These are phyloP conservation scores for Nestor notabilis DNA, from an alignment of 2,113 vertebrate species.

Conservation along the genomic window DNA sequence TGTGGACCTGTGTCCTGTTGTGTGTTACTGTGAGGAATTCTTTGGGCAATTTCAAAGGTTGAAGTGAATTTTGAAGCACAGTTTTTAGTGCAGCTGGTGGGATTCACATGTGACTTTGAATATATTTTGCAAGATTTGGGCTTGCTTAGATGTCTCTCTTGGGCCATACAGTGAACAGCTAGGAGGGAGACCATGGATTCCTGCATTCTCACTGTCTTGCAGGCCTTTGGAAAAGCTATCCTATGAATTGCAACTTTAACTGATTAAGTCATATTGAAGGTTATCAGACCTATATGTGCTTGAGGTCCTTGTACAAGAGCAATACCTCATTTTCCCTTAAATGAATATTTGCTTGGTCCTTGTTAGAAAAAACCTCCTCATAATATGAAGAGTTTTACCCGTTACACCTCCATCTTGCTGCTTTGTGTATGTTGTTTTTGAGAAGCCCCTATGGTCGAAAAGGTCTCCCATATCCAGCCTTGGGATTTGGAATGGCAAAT, in stretches of 20 bases:
- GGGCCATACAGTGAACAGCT: not conserved
- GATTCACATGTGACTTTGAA: not conserved
- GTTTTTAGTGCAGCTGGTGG: not conserved
- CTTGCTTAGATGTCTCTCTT: not conserved
- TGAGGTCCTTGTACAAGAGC: not conserved
- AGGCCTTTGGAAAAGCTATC: not conserved
- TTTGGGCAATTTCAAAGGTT: not conserved
- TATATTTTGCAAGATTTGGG: not conserved
- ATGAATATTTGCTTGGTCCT: not conserved
- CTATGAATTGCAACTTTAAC: not conserved
- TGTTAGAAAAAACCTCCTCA: not conserved
- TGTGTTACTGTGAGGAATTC: not conserved
- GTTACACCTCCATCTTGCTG: not conserved
- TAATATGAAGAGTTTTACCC: not conserved
- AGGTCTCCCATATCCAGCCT: not conserved
- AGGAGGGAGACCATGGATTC: not conserved
- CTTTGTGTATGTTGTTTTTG: not conserved
- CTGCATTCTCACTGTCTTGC: not conserved
- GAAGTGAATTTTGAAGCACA: not conserved
- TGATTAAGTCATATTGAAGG: not conserved
- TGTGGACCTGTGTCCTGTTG: not conserved
- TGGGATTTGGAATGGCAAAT: not conserved
- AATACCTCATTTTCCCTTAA: not conserved
- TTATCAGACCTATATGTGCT: not conserved
- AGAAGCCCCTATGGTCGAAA: rapidly evolving